phyloP scores from a whole-genome alignment of 2,113 vertebrate genomes.

The Smithornis capensis region DNA sequence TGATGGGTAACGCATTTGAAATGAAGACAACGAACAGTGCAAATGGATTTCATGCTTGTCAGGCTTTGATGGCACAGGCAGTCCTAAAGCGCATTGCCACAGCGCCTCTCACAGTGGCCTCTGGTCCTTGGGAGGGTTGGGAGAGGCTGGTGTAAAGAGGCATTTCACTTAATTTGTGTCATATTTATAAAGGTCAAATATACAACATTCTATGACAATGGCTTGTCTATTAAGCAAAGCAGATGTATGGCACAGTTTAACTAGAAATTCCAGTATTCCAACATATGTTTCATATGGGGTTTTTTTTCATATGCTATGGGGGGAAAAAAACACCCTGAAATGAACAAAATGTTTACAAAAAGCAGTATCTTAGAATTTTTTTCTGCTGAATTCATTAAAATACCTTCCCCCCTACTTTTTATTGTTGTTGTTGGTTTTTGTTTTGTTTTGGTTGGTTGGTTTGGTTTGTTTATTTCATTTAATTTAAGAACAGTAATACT shows the following conservation, averaged over 20 bases:
- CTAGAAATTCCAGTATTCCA: background rate
- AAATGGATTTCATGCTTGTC: constrained; percentile 7
- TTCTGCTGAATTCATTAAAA: background rate
- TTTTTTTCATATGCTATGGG: background rate
- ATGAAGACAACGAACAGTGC: background rate
- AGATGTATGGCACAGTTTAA: background rate
- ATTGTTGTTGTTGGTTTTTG: no score
- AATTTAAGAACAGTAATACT: background rate
- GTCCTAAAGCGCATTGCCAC: background rate
- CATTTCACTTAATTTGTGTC: background rate
- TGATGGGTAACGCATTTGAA: background rate
- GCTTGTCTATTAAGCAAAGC: background rate
- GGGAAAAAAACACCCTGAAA: background rate
- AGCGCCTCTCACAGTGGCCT: background rate
- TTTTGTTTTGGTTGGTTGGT: no score
- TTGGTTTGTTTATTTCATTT: background rate
- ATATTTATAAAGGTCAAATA: background rate
- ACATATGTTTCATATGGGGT: background rate
- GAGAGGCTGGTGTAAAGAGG: background rate
- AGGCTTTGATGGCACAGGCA: background rate
- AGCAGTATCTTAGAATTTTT: background rate
- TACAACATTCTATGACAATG: background rate
- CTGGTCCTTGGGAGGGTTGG: background rate
- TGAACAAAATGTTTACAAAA: background rate
- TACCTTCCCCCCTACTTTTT: background rate